Percentiles rank a stretch among this genome's conserved stretches.
Evolutionary conservation across 1,140 invertebrate species (phyloP).

Genomic region (Lasioglossum baleicum): DNA sequence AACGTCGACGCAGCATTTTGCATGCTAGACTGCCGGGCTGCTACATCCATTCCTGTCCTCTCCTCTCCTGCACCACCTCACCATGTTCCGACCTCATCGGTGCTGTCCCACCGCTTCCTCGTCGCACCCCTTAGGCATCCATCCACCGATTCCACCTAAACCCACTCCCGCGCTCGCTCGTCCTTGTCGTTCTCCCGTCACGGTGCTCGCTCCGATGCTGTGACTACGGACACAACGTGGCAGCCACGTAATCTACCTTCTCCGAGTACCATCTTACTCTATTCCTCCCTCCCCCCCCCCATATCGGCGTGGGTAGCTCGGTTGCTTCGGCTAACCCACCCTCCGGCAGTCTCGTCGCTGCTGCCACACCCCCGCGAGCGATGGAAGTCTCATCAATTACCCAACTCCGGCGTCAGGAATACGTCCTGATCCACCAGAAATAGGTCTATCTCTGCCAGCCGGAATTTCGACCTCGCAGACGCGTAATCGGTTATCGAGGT

Average conservation of each 20-base stretch:
- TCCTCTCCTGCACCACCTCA: neutral
- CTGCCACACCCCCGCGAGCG: conserved; percentile 13
- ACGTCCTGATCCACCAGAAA: conserved; percentile 14
- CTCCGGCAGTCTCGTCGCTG: neutral
- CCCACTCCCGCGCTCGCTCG: conserved; percentile 5
- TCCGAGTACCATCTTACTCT: conserved; percentile 23
- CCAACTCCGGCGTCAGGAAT: conserved; percentile 39
- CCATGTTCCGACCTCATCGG: conserved; percentile 27
- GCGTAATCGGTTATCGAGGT: conserved; percentile 28
- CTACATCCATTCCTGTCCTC: conserved; percentile 56
- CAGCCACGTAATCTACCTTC: conserved; percentile 41
- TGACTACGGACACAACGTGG: conserved; percentile 20
- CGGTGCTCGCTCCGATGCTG: neutral
- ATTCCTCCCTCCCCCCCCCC: too few relatives aligned
- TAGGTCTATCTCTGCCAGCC: conserved; percentile 1
- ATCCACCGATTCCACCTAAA: neutral
- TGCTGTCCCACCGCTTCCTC: neutral
- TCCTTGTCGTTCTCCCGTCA: conserved; percentile 11
- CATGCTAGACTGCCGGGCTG: conserved; percentile 67
- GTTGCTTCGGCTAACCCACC: neutral
- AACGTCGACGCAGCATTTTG: conserved; percentile 75
- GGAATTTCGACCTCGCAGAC: conserved; percentile 19
- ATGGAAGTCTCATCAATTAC: conserved; percentile 54
- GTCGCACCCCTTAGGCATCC: conserved; percentile 18
- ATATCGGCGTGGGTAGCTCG: neutral